These are phyloP conservation scores for Thymelicus sylvestris DNA, from an alignment of 2,888 invertebrate species.

Conservation along the genomic window DNA sequence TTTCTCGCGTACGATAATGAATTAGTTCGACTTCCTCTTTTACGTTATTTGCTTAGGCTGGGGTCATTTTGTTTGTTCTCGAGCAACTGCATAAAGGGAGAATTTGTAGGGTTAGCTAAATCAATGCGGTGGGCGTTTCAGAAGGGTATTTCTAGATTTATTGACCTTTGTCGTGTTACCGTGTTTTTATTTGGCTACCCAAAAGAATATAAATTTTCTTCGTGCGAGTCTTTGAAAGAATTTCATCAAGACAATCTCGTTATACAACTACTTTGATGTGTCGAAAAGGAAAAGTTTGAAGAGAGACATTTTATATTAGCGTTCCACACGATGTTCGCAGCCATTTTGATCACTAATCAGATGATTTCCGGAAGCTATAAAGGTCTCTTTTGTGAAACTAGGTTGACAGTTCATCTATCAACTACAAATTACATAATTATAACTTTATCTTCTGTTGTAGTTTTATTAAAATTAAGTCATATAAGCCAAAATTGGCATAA, in stretches of 20 bases:
- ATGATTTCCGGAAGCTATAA: conserved; percentile 73
- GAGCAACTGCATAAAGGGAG: conserved; percentile 66
- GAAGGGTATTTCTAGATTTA: conserved; percentile 72
- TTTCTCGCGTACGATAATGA: conserved; percentile 69
- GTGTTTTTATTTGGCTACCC: conserved; percentile 51
- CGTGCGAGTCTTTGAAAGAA: conserved; percentile 36
- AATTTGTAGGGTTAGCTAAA: conserved; percentile 65
- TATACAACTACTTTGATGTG: conserved; percentile 67
- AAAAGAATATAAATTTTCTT: conserved; percentile 48
- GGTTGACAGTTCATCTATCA: conserved; percentile 56
- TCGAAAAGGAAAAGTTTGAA: conserved; percentile 62
- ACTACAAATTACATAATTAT: background rate
- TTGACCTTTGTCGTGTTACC: conserved; percentile 58
- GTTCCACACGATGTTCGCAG: conserved; percentile 65
- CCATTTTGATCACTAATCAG: conserved; percentile 75
- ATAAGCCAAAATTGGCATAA: too few species aligned
- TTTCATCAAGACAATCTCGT: conserved; percentile 58
- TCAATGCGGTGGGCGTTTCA: conserved; percentile 71
- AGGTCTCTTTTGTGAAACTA: conserved; percentile 66
- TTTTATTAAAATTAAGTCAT: too few species aligned
- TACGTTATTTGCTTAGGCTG: conserved; percentile 67
- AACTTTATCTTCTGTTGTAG: conserved; percentile 1
- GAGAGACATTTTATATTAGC: conserved; percentile 65
- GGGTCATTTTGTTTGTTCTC: conserved; percentile 73
- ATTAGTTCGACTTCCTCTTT: conserved; percentile 67